Evolutionary conservation across 1,140 invertebrate genomes (phyloP).

Genomic region (Nebria ingens): DNA sequence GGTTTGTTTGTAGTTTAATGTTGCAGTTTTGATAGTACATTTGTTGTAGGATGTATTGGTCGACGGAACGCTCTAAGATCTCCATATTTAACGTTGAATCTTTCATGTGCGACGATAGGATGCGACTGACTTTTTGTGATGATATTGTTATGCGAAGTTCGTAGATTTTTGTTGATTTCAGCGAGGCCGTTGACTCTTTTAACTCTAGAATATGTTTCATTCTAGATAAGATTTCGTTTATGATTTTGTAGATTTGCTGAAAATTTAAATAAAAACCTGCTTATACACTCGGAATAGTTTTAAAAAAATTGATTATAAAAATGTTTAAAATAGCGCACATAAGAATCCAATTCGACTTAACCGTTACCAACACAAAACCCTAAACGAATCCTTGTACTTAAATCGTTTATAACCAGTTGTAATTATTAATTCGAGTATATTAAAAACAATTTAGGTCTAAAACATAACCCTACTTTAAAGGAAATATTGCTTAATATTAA

Average conservation of each 20-base stretch:
- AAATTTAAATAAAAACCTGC: constrained; percentile 13
- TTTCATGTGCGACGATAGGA: neutral
- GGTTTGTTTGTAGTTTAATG: constrained; percentile 31
- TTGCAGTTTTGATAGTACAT: constrained; percentile 22
- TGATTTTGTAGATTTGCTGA: constrained; percentile 23
- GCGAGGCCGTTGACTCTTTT: constrained; percentile 26
- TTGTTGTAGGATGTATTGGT: constrained; percentile 11
- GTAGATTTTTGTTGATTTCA: constrained; percentile 6
- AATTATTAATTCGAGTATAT: no score
- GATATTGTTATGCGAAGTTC: neutral
- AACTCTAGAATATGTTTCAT: constrained; percentile 26
- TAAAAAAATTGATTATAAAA: constrained; percentile 13
- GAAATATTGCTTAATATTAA: no score
- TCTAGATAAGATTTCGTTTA: constrained; percentile 22
- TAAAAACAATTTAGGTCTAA: constrained; percentile 15
- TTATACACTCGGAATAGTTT: no score
- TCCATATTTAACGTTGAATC: neutral
- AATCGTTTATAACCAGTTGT: no score
- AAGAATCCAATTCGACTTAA: no score
- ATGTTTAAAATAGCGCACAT: no score
- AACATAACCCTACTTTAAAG: constrained; percentile 21
- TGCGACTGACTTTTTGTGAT: neutral
- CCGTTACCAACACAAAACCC: no score
- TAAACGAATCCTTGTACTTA: no score
- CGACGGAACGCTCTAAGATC: neutral